Evolutionary conservation across 2,888 invertebrate species (phyloP), one percentile per base, ranked within the genome.

Genomic region (Platerodrilus igneus): DNA sequence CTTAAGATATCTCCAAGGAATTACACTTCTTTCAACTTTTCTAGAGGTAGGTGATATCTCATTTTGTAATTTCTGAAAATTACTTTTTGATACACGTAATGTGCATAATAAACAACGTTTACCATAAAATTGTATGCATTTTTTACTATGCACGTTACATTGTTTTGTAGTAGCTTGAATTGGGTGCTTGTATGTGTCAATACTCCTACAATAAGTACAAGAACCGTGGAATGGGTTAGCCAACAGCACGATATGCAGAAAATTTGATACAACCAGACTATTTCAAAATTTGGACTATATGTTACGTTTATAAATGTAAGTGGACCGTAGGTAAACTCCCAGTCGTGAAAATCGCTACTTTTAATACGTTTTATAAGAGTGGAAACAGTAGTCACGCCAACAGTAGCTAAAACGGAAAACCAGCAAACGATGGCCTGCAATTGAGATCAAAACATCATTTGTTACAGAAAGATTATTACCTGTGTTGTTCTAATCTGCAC

Each of bases 141-240:
- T 21, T 41, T 28, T 2, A 32, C 28, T 3, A 43, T 27, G 22
- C 37, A 16, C 16, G 17, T 27, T 15, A 37, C 25, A 21, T 29
- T 30, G 11, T 43, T 43, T 30, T 43, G 42, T 2, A 43, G 9
- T 3, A 43, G 29, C 15, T 30, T 37, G 21, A 43, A 43, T 17
- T 43, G 42, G 7, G 26, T 14, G 15, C 34, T 38, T 3, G 18
- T 25, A 8, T 43, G 42, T 4, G 37, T 38, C 21, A 43, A 34
- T 17, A 43, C 18, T 2, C 33, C 33, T 2, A 38, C 42, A 7
- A 34, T 25, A 14, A 42, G 9, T 18, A 42, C 9, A 25, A 37
- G 26, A 2, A 29, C 25, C 0, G 42, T 37, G 8, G 15, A 27
- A 17, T 27, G 27, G 15, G 33, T 26, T 14, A 22, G 18, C 10